A percentile compares a stretch with the other conserved stretches of the same genome.
phyloP scores from a whole-genome alignment of 2,888 invertebrate species.

The Brenthis ino region DNA sequence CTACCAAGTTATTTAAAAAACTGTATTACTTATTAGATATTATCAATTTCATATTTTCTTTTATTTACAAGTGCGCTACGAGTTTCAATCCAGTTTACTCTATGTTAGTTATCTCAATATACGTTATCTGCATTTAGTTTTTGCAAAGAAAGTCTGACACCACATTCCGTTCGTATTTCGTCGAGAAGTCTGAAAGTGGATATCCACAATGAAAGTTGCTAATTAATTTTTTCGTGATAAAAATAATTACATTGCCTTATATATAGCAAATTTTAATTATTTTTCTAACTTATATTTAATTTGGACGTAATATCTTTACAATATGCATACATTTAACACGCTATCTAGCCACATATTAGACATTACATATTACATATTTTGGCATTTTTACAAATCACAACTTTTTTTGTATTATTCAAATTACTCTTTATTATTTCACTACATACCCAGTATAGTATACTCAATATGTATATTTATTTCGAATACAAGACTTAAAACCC shows the following conservation, averaged over 20 bases:
- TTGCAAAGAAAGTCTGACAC: constrained; percentile 72
- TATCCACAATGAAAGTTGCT: constrained; percentile 45
- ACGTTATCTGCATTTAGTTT: constrained; percentile 62
- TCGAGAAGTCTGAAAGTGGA: constrained; percentile 42
- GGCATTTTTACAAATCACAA: too few relatives aligned
- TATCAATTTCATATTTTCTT: not conserved
- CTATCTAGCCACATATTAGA: too few relatives aligned
- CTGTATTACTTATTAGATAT: too few relatives aligned
- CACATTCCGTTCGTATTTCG: constrained; percentile 63
- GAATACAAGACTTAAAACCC: too few relatives aligned
- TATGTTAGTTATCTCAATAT: constrained; percentile 47
- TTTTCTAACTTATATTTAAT: not conserved
- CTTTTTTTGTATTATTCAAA: too few relatives aligned
- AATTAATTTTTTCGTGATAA: constrained; percentile 48
- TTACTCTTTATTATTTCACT: too few relatives aligned
- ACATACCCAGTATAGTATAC: too few relatives aligned
- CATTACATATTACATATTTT: too few relatives aligned
- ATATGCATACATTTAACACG: not conserved
- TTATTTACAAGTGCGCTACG: not conserved
- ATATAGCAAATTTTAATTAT: not conserved
- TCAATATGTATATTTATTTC: too few relatives aligned
- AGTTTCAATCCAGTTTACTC: not conserved
- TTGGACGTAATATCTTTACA: not conserved
- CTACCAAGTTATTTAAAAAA: too few relatives aligned
- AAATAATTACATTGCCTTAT: constrained; percentile 41